Evolutionary conservation across 2,888 invertebrate genomes (phyloP).

Genomic region (Belgica antarctica): DNA sequence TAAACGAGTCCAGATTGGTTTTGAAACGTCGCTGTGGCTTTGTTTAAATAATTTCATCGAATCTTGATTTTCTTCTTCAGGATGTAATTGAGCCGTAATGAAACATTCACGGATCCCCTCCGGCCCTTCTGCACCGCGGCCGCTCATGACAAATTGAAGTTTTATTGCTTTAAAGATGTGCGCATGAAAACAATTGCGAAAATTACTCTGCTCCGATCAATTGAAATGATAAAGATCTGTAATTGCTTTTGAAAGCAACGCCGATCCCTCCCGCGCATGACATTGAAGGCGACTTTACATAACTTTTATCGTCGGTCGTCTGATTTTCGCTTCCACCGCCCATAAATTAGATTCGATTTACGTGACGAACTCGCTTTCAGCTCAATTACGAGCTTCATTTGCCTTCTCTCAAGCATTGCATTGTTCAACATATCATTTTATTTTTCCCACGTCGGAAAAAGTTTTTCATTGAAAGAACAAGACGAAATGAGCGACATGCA

Average conservation of each 20-base stretch:
- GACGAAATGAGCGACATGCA: too few species aligned
- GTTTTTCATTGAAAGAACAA: conserved; percentile 9
- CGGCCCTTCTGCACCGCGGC: too few species aligned
- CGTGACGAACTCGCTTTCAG: neutral
- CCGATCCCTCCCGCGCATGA: neutral
- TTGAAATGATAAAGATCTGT: conserved; percentile 38
- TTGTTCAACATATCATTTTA: too few species aligned
- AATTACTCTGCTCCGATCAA: neutral
- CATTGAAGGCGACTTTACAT: conserved; percentile 10
- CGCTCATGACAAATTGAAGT: too few species aligned
- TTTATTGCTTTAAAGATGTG: too few species aligned
- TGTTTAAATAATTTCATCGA: too few species aligned
- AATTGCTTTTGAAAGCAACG: conserved; percentile 33
- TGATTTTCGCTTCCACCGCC: neutral
- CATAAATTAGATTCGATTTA: neutral
- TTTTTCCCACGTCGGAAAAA: neutral
- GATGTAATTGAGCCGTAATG: too few species aligned
- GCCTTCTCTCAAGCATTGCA: too few species aligned
- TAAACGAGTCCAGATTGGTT: too few species aligned
- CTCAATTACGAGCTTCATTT: conserved; percentile 3
- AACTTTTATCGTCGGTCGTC: neutral
- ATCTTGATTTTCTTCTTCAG: too few species aligned
- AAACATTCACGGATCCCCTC: too few species aligned
- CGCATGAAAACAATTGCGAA: neutral
- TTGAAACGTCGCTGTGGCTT: too few species aligned